A percentile compares a stretch with the other conserved stretches of the same genome.
These are phyloP conservation scores for Vipera latastei DNA, from an alignment of 2,797 vertebrate genomes.

Conservation along the genomic window DNA sequence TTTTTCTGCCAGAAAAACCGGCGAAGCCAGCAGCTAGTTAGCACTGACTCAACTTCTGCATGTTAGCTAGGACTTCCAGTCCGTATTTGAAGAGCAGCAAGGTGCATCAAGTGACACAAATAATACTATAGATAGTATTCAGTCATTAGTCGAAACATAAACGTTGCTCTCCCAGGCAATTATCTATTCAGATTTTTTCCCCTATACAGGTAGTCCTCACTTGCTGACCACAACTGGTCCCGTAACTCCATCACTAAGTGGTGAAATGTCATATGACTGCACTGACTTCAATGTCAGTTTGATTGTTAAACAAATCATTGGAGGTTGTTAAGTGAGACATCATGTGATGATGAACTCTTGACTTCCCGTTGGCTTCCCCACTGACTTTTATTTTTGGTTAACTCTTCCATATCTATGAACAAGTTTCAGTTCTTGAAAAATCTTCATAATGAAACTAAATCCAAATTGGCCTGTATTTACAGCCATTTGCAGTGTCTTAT, in stretches of 20 bases:
- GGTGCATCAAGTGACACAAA: neutral
- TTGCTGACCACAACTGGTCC: neutral
- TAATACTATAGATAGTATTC: neutral
- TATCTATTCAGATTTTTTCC: neutral
- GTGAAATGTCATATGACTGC: neutral
- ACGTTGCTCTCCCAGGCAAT: neutral
- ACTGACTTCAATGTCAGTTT: neutral
- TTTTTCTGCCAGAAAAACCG: neutral
- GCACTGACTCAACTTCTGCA: neutral
- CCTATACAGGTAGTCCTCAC: neutral
- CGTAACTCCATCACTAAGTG: neutral
- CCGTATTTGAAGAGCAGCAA: neutral
- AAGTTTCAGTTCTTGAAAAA: neutral
- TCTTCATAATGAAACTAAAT: neutral
- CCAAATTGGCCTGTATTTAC: neutral
- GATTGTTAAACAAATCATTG: neutral
- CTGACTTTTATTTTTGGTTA: neutral
- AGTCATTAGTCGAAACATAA: neutral
- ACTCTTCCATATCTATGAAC: neutral
- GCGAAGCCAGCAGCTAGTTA: neutral
- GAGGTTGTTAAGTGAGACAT: neutral
- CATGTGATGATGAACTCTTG: neutral
- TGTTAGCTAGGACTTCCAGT: neutral
- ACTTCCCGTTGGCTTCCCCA: neutral
- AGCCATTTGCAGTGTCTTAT: neutral